Evolutionary conservation across 1,140 invertebrate genomes (phyloP), one percentile per base, ranked within the genome.

Genomic region (Drosophila melanica): DNA sequence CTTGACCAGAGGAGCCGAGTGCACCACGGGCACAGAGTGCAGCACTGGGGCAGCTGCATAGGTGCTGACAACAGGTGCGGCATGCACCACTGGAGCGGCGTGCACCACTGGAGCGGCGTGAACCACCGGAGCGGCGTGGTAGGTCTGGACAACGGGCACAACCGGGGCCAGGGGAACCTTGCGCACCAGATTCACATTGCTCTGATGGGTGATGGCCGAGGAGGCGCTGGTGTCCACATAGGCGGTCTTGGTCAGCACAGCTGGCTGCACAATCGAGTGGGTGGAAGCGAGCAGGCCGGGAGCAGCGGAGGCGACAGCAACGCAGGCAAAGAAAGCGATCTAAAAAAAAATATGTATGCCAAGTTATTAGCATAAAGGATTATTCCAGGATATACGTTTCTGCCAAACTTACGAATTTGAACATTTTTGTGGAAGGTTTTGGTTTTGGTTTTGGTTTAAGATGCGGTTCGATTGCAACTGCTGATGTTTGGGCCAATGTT

Each of bases 201-300:
- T 93, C 72, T 93, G 93, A 57, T 93, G 93, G 41, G 93, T 93
- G 41, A 94, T 92, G 55, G 90, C 92, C 23, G 92, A 91, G 48
- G 91, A 90, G 67, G 80, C 90, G 35, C 81, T 82, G 55, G 64
- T 76, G 47, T 90, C 85, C 60, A 91, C 81, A 16, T 80, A 77
- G 50, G 89, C 79, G 45, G 87, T 90, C 66, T 90, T 90, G 42
- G 81, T 39, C 37, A 90, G 50, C 51, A 90, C 69, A 12, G 81
- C 89, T 8, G 90, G 90, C 67, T 91, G 90, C 4, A 90, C 79
- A 44, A 79, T 64, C 10, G 86, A 73, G 48, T 89, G 84, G 7
- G 90, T 84, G 74, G 90, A 58, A 30, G 85, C 77, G 10, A 91
- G 53, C 23, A 91, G 70, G 14, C 90, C 90, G 20, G 85, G 81